phyloP scores from a whole-genome alignment of 2,888 invertebrate species.

The Nomada goodeniana region DNA sequence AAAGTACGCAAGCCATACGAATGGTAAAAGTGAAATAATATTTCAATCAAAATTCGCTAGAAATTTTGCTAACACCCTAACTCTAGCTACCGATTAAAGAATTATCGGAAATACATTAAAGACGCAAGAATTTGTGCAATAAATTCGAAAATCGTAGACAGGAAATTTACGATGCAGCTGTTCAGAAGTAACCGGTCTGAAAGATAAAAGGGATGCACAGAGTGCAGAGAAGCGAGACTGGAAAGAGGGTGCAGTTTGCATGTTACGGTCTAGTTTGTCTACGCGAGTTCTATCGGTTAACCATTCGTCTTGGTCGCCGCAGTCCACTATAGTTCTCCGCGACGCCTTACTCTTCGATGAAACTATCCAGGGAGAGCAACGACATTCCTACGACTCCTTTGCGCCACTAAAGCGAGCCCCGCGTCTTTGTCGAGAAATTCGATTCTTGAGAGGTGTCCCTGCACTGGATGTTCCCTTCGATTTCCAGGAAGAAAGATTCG shows the following conservation, averaged over 20 bases:
- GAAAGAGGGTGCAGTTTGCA: constrained; percentile 61
- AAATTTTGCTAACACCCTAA: no score
- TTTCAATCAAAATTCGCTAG: no score
- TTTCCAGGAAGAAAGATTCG: constrained; percentile 12
- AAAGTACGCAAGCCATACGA: no score
- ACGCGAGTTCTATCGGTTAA: constrained; percentile 75
- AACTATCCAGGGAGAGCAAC: constrained; percentile 48
- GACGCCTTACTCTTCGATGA: constrained; percentile 40
- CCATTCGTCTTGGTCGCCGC: constrained; percentile 74
- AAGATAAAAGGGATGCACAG: no score
- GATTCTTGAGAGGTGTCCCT: constrained; percentile 59
- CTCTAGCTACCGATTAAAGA: no score
- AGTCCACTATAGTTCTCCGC: constrained; percentile 55
- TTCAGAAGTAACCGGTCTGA: no score
- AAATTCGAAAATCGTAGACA: no score
- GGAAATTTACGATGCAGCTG: no score
- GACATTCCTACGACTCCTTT: constrained; percentile 63
- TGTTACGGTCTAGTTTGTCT: constrained; percentile 73
- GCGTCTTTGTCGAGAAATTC: constrained; percentile 45
- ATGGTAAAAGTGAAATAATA: no score
- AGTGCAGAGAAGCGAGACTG: constrained; percentile 2
- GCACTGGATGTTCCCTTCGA: constrained; percentile 24
- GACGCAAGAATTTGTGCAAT: no score
- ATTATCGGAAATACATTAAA: no score
- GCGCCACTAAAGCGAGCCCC: constrained; percentile 50